Evolutionary conservation across 2,113 vertebrate species (phyloP).

Genomic region (Entosphenus tridentatus): DNA sequence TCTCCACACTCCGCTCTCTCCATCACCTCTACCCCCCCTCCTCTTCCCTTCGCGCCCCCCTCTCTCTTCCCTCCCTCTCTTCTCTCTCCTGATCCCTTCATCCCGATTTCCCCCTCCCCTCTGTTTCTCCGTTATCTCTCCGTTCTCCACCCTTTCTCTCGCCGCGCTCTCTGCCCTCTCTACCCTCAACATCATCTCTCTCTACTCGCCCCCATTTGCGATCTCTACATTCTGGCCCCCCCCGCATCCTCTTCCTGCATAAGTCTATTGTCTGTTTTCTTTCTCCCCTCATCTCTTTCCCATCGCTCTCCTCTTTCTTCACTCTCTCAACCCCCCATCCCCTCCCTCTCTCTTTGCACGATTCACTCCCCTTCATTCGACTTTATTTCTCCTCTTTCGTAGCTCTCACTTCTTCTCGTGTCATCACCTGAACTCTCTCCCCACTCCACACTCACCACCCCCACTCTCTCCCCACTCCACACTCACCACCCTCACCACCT

Average conservation of each 20-base stretch:
- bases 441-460: too few relatives aligned
- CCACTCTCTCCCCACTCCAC: too few relatives aligned
- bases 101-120: neutral
- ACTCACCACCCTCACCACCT: too few relatives aligned
- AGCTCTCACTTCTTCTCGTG: too few relatives aligned
- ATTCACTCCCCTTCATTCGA: too few relatives aligned
- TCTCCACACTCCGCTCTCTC: neutral
- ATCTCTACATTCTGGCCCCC: neutral
- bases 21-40: neutral
- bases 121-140: neutral
- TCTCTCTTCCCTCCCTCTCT: neutral
- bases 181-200: neutral
- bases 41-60: neutral
- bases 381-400: too few relatives aligned
- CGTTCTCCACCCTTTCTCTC: neutral
- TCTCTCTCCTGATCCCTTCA: neutral
- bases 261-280: too few relatives aligned
- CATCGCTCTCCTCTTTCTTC: too few relatives aligned
- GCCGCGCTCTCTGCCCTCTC: neutral
- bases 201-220: neutral
- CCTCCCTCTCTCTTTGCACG: too few relatives aligned
- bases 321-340: too few relatives aligned
- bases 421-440: too few relatives aligned
- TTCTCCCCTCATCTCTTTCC: too few relatives aligned
- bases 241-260: neutral